Base-by-base conservation (phyloP, 2,797 vertebrate genomes). In the Premnoplex brunnescens region DNA sequence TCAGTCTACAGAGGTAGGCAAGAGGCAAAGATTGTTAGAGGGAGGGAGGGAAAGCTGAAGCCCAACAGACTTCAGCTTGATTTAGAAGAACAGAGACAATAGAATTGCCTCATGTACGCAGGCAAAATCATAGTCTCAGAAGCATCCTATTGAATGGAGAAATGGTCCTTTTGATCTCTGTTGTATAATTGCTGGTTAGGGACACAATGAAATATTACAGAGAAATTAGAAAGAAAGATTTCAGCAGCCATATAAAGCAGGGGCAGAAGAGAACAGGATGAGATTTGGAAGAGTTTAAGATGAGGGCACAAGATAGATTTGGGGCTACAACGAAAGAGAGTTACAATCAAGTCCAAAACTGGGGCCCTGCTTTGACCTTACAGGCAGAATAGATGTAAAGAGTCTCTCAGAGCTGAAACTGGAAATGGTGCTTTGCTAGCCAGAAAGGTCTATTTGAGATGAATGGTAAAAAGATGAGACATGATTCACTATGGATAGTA, bases 41-140 rank as follows among this genome's bases (percentile, higher is more conserved):
- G 20, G 15, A 43, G 43, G 41, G 21, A 86, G 24, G 7, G 73
- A 83, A 89, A 89, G 41, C 66, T 90, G 48, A 15, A 62, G 16
- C 39, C 18, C 60, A 68, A 32, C 32, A 86, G 32, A 37, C 68
- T 93, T 58, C 84, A 78, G 51, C 92, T 96, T 92, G 91, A 91
- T 95, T 90, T 82, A 82, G 85, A 82, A 87, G 16, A 88, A 37
- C 22, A 51, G 23, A 72, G 58, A 55, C 32, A 92, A 62, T 9
- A 72, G 48, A 9, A 36, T 56, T 62, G 43, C 23, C 15, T 66
- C 23, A 27, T 2, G 12, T 66, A 69, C 24, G 59, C 18, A 37
- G 37, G n/a, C 34, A 89, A 92, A 92, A 77, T 32, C 58, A 72
- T 68, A 88, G 52, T 90, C 67, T 91, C 88, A 88, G 93, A 91